Evolutionary conservation across 2,113 vertebrate species (phyloP), one percentile per base, ranked within the genome.

Genomic region (Paramisgurnus dabryanus): DNA sequence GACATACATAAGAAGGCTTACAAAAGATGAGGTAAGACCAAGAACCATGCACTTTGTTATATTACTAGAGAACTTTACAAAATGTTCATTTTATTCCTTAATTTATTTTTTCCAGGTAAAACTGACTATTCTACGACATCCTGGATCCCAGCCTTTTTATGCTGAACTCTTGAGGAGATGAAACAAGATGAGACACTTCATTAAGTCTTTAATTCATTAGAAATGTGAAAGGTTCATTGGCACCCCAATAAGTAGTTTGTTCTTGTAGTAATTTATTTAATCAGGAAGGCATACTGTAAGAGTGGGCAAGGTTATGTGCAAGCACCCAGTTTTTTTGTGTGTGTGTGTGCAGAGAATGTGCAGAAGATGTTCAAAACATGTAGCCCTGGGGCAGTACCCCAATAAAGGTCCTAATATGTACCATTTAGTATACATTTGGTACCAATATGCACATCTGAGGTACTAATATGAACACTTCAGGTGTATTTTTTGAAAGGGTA

Each of bases 111-210:
- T 80, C 50, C 86, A 97, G 94, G 91, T 96, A 71, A 96, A 94
- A 86, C 83, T 97, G 82, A 95, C 94, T 49, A 83, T 96, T 8
- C 83, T 88, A 64, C 91, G 95, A 83, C 90, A 91, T 34, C 92
- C 87, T 67, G 89, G 93, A 74, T 90, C 93, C 22, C 81, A 84
- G 40, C 84, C 83, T 34, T 78, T 91, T 95, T 93, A 95, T 15
- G 71, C 17, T 40, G 27, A 80, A 64, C 4, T 15, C 22, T 27
- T 27, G 40, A 68, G 15, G 41, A 63, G 18, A 10, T 22, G 40
- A 73, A 43, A 73, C 10, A n/a, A 70, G 27, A 15, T 55, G 6
- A 53, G 4, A 53, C 27, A 34, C 27, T 34, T 34, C 27, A 22
- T 22, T 22, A 53, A 10, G 47, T 49, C 11, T 0, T 11, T 11